phyloP scores from a whole-genome alignment of 2,797 vertebrate species.

The Peromyscus attwateri region DNA sequence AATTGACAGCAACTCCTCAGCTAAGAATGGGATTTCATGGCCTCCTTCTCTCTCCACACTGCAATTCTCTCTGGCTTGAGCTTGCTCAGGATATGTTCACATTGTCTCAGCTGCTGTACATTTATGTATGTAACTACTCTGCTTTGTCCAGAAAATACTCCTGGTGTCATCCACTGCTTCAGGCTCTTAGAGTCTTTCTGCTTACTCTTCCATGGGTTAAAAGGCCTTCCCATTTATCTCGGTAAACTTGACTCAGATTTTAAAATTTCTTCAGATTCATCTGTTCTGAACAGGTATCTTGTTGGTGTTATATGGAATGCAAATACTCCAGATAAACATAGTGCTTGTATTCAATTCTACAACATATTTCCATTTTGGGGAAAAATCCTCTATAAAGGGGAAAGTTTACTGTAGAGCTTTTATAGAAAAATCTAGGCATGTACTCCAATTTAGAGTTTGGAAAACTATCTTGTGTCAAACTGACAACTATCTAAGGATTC shows the following conservation, averaged over 20 bases:
- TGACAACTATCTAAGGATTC: slow-evolving; percentile 37
- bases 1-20: not conserved
- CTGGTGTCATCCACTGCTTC: not conserved
- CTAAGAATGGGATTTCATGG: not conserved
- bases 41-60: not conserved
- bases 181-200: not conserved
- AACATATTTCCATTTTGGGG: not conserved
- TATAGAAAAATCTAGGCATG: not conserved
- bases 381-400: not conserved
- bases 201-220: not conserved
- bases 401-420: not conserved
- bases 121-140: not conserved
- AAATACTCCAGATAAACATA: not conserved
- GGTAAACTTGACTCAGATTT: not conserved
- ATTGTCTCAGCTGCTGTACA: not conserved
- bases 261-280: not conserved
- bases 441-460: slow-evolving; percentile 37
- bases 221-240: not conserved
- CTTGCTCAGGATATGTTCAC: not conserved
- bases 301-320: not conserved
- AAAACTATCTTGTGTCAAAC: slow-evolving; percentile 26
- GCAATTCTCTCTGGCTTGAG: not conserved
- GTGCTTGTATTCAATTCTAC: not conserved
- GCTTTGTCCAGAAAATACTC: not conserved
- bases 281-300: not conserved